Percentiles rank a stretch among this genome's conserved stretches.
Conservation (phyloP, 2,113 vertebrate genomes). For the Capricornis sumatraensis region DNA sequence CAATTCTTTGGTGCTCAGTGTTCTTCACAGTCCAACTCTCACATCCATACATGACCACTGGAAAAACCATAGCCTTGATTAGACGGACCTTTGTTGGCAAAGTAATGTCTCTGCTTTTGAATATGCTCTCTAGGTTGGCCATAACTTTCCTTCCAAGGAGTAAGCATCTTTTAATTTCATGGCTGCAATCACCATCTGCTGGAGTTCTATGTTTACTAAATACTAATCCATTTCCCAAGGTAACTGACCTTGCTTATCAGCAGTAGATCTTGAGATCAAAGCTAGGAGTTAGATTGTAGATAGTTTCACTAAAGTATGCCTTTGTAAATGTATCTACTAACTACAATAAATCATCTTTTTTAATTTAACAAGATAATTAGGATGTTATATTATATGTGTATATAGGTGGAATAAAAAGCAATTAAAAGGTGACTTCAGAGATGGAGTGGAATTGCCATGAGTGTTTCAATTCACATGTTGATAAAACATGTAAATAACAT, state of each 20-base stretch:
- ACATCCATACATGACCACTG: too few species aligned
- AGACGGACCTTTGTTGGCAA: too few species aligned
- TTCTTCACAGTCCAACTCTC: too few species aligned
- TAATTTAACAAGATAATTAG: background rate
- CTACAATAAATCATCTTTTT: background rate
- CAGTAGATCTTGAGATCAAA: background rate
- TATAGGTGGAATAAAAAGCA: background rate
- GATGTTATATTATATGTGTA: background rate
- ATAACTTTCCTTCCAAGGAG: too few species aligned
- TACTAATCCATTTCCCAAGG: background rate
- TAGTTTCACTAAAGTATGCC: background rate
- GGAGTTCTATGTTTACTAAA: background rate
- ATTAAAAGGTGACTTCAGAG: background rate
- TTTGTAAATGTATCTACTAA: background rate
- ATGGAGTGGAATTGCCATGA: background rate
- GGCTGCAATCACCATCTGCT: background rate
- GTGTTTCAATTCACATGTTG: background rate
- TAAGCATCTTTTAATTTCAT: too few species aligned
- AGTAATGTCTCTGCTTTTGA: too few species aligned
- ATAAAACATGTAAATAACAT: conserved; percentile 9
- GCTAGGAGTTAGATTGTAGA: background rate
- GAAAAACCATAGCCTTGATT: too few species aligned
- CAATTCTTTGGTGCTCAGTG: rapidly evolving
- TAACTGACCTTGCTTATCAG: background rate
- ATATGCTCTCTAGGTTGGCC: too few species aligned